Percentiles rank a stretch among this genome's conserved stretches.
These are phyloP conservation scores for Imbricaverruca yamaguchii DNA, from an alignment of 2,888 invertebrate genomes.

Conservation along the genomic window DNA sequence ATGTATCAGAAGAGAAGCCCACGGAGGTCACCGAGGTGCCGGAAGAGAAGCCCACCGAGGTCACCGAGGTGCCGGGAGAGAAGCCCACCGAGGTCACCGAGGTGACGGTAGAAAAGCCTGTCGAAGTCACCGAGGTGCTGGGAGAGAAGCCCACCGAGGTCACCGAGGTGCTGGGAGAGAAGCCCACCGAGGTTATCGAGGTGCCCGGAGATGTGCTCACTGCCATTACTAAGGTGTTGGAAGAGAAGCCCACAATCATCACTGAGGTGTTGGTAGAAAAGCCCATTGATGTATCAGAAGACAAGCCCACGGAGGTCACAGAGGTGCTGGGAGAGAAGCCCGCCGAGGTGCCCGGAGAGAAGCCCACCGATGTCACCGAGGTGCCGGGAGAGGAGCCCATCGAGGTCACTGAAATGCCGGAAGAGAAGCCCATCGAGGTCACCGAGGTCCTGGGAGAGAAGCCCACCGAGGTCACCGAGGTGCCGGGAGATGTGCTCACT, in stretches of 20 bases:
- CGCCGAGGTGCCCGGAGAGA: background rate
- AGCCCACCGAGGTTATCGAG: background rate
- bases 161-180: background rate
- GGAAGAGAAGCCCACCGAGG: background rate
- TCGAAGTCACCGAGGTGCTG: background rate
- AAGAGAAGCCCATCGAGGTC: too few species aligned
- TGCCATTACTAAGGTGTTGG: background rate
- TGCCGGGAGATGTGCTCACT: too few species aligned
- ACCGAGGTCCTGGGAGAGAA: too few species aligned
- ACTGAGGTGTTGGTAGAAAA: background rate
- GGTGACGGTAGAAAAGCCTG: background rate
- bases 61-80: background rate
- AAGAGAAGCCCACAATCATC: background rate
- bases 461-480: too few species aligned
- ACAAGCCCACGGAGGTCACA: too few species aligned
- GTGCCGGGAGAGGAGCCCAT: background rate
- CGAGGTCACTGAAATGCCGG: background rate
- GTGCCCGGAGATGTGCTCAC: background rate
- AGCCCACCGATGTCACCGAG: background rate
- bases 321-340: background rate
- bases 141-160: too few species aligned
- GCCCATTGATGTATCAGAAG: background rate
- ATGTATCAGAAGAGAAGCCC: background rate
- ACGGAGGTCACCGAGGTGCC: background rate
- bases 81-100: background rate